These are phyloP conservation scores for Xyrichtys novacula DNA, from an alignment of 2,797 vertebrate species.

Conservation along the genomic window DNA sequence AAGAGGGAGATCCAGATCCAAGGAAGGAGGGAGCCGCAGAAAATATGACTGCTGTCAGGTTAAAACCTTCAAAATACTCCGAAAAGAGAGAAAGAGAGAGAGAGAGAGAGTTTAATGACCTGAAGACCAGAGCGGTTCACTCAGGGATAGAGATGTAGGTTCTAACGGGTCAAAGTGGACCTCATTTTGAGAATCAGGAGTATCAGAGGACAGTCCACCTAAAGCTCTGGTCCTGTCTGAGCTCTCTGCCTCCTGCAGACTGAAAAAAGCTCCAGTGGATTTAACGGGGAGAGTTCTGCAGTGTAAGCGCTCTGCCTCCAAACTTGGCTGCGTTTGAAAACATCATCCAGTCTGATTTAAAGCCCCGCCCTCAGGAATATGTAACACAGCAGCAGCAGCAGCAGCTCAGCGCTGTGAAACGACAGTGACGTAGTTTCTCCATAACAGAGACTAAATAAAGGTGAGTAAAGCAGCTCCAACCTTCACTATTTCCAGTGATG, in stretches of 20 bases:
- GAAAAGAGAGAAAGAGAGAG: conserved; percentile 10
- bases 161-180: too few relatives aligned
- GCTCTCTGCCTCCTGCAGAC: too few relatives aligned
- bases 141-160: too few relatives aligned
- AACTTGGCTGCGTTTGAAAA: neutral
- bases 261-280: too few relatives aligned
- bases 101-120: neutral
- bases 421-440: conserved; percentile 45
- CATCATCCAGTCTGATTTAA: too few relatives aligned
- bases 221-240: too few relatives aligned
- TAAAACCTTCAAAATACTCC: conserved; percentile 17
- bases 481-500: conserved; percentile 82
- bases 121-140: neutral
- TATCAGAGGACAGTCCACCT: too few relatives aligned
- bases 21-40: conserved; percentile 58
- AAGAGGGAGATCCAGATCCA: conserved; percentile 22
- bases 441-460: conserved; percentile 48
- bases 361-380: conserved; percentile 7
- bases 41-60: conserved; percentile 47
- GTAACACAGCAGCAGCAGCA: too few relatives aligned
- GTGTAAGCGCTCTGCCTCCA: too few relatives aligned
- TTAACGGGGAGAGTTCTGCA: too few relatives aligned
- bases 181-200: too few relatives aligned
- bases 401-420: neutral
- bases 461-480: conserved; percentile 41